Conservation (phyloP, 2,113 vertebrate genomes). For the Pteropus alecto region DNA sequence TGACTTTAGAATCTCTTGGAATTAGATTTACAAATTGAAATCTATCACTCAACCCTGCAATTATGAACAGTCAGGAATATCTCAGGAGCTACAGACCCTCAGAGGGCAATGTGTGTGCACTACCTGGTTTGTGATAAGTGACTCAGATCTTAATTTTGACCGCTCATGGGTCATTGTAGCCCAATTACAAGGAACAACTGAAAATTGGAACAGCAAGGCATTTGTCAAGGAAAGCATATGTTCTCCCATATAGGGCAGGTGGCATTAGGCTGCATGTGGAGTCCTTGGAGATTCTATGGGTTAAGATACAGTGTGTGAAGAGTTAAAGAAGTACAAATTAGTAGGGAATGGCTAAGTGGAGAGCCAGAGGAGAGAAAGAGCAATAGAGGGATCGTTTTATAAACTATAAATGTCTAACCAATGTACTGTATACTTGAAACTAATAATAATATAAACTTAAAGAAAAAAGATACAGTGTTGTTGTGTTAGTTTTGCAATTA, state of each 20-base stretch:
- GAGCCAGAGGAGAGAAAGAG: too few relatives aligned
- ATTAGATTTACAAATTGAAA: constrained; percentile 14
- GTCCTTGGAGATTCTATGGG: background rate
- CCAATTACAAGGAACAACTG: background rate
- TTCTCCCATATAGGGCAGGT: background rate
- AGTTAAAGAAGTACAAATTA: too few relatives aligned
- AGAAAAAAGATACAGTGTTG: background rate
- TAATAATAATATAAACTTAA: too few relatives aligned
- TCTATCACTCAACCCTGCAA: background rate
- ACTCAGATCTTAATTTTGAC: background rate
- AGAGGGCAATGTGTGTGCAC: background rate
- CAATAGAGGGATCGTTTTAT: too few relatives aligned
- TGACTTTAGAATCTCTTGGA: constrained; percentile 31
- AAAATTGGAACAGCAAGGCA: background rate
- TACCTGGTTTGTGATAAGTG: background rate
- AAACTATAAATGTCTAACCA: too few relatives aligned
- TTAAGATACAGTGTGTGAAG: background rate
- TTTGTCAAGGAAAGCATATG: background rate
- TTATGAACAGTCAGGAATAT: background rate
- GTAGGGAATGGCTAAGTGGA: too few relatives aligned
- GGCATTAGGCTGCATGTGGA: background rate
- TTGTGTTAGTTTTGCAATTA: background rate
- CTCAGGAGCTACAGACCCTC: background rate
- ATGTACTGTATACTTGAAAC: too few relatives aligned
- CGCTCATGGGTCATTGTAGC: background rate